Evolutionary conservation across 2,113 vertebrate species (phyloP).

Genomic region (Hyaena hyaena): DNA sequence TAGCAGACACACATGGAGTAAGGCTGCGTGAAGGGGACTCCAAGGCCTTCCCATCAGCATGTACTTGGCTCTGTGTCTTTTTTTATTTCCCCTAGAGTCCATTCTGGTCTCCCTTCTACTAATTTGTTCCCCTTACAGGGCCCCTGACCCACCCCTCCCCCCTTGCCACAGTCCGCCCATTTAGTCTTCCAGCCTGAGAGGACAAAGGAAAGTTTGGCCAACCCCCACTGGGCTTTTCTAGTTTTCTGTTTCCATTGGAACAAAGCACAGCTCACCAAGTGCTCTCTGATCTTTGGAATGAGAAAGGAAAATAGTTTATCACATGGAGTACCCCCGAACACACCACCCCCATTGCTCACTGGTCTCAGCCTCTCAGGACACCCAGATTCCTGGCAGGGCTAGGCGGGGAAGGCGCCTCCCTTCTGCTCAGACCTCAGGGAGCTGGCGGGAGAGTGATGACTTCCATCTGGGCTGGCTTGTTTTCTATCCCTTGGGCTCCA

Average conservation of each 20-base stretch:
- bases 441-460: constrained; percentile 29
- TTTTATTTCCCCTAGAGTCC: not conserved
- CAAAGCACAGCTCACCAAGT: constrained; percentile 66
- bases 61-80: not conserved
- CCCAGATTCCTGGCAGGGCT: constrained; percentile 62
- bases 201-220: constrained; percentile 65
- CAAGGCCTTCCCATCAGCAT: not conserved
- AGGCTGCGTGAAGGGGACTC: not conserved
- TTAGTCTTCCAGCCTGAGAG: constrained; percentile 1
- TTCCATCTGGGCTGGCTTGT: constrained; percentile 70
- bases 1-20: not conserved
- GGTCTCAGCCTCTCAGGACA: constrained; percentile 47
- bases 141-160: not conserved
- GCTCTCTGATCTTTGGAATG: constrained; percentile 65
- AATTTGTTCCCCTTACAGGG: constrained; percentile 9
- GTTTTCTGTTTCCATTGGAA: constrained; percentile 77
- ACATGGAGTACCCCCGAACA: not conserved
- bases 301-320: constrained; percentile 75
- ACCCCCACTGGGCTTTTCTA: constrained; percentile 50
- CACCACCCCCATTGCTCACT: not conserved
- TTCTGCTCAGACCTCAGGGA: constrained; percentile 61
- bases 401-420: constrained; percentile 34
- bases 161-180: not conserved
- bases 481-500: constrained; percentile 60
- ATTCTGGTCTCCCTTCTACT: not conserved